phyloP scores from a whole-genome alignment of 2,888 invertebrate genomes.

The Corythucha ciliata region DNA sequence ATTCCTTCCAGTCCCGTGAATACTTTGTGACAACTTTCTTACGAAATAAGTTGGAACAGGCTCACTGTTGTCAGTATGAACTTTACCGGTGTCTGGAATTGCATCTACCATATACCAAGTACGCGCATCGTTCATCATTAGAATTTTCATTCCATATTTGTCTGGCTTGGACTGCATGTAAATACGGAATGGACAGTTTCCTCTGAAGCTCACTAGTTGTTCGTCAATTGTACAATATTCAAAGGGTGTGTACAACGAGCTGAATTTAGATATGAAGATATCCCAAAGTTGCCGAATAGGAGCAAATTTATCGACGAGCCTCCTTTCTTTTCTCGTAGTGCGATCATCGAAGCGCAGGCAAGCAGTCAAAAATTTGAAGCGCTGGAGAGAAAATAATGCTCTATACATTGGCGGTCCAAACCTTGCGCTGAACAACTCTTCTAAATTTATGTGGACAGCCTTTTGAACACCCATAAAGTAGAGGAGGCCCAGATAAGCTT shows the following conservation, averaged over 20 bases:
- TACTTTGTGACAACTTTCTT: constrained; percentile 20
- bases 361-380: constrained; percentile 28
- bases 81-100: constrained; percentile 26
- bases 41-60: constrained; percentile 27
- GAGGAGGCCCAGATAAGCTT: not conserved
- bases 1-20: constrained; percentile 27
- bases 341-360: constrained; percentile 27
- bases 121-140: constrained; percentile 24
- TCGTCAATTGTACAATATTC: constrained; percentile 27
- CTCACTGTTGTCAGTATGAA: constrained; percentile 15
- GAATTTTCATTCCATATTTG: constrained; percentile 11
- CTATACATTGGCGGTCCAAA: constrained; percentile 19
- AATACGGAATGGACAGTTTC: constrained; percentile 24
- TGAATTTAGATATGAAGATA: constrained; percentile 22
- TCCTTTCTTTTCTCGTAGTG: constrained; percentile 21
- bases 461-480: not conserved
- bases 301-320: constrained; percentile 24
- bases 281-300: constrained; percentile 30
- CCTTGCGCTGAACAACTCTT: constrained; percentile 21
- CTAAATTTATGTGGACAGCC: constrained; percentile 1
- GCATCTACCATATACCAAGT: constrained; percentile 29
- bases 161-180: constrained; percentile 2
- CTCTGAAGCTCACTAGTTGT: constrained; percentile 23
- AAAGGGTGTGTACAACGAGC: constrained; percentile 22
- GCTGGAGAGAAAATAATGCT: constrained; percentile 22